Evolutionary conservation across 2,113 vertebrate genomes (phyloP), one percentile per base, ranked within the genome.

Genomic region (Nansenia antarctica): DNA sequence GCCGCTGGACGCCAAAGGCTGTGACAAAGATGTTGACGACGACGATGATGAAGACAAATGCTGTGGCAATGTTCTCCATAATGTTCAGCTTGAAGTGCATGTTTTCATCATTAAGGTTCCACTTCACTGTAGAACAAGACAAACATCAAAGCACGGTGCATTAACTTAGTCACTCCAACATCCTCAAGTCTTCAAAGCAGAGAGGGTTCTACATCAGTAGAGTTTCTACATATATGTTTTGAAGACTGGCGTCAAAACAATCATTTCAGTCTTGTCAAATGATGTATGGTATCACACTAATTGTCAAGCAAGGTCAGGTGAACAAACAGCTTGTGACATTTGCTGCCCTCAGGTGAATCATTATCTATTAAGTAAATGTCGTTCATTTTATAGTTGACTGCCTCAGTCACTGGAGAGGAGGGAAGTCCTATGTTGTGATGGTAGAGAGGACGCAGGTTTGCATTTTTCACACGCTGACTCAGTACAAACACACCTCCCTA

Each of bases 11-110:
- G 0, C 98, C 98, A 7, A 99, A 99, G 8, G 98, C 96, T 0
- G 97, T 99, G 84, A 99, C 95, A 82, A 99, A 98, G 85, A 99
- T 86, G 75, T 99, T 99, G 62, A 98, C 90, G 1, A 98, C 95
- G 0, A 98, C 96, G 2, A 99, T 96, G 82, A 98, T 80, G 75
- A 99, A 98, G 45, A 99, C 94, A 0, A 97, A 90, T 45, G 94
- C 95, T 0, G 97, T 99, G 77, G 94, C 80, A 6, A 92, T 29
- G 64, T 99, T 98, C 83, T 99, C 96, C 82, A 99, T 78, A 72
- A 96, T 85, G 86, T 99, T 93, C 88, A 99, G 90, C 74, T 84
- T 94, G 73, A 78, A 87, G 1, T 99, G 98, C 79, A 92, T 96
- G 42, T 71, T 90, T 0, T 90, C 84, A 53, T 99, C 96, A 45